Evolutionary conservation across 2,797 vertebrate genomes (phyloP).

Genomic region (Dallia pectoralis): DNA sequence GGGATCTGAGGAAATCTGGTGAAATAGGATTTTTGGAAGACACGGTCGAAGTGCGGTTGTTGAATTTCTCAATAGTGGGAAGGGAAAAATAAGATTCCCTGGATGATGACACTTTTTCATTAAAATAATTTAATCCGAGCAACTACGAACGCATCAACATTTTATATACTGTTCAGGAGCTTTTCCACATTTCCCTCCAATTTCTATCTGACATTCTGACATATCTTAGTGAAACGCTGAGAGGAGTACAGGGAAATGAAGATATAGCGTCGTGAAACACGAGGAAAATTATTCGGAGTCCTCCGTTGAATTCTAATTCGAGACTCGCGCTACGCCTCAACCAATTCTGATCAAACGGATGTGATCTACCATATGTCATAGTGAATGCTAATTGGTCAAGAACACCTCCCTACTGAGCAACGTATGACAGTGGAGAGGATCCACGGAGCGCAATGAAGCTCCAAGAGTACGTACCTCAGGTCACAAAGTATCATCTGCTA

Average conservation of each 20-base stretch:
- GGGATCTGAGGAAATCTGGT: not conserved
- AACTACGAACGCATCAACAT: not conserved
- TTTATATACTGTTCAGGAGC: not conserved
- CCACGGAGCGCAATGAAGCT: constrained; percentile 11
- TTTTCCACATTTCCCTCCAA: not conserved
- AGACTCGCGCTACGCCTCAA: constrained; percentile 28
- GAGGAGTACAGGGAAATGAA: not conserved
- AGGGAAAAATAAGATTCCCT: not conserved
- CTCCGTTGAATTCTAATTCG: not conserved
- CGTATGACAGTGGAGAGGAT: not conserved
- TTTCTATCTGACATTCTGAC: not conserved
- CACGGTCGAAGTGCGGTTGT: not conserved
- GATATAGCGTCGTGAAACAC: constrained; percentile 57
- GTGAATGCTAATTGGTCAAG: constrained; percentile 4
- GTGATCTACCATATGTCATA: not conserved
- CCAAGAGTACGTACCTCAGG: constrained; percentile 51
- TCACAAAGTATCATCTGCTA: constrained; percentile 53
- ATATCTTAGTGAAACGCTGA: not conserved
- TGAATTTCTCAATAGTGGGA: not conserved
- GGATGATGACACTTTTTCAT: constrained; percentile 5
- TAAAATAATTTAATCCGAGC: not conserved
- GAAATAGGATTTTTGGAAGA: not conserved
- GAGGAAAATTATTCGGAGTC: constrained; percentile 32
- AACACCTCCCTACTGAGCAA: not conserved
- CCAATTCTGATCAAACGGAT: not conserved